These are phyloP conservation scores for Mesoclemmys tuberculata DNA, from an alignment of 2,113 vertebrate genomes.

Conservation along the genomic window DNA sequence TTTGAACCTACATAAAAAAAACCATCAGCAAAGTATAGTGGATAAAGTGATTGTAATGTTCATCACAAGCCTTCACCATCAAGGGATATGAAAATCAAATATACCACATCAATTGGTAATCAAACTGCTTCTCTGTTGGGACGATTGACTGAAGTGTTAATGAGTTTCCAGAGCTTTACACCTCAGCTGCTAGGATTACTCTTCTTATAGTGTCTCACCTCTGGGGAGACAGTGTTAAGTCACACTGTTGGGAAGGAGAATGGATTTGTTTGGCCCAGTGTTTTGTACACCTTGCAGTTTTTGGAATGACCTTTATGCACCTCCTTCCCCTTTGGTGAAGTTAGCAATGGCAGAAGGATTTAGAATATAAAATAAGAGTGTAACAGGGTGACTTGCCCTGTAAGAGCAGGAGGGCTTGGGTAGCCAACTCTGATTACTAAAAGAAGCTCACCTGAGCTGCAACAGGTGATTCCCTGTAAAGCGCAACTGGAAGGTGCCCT, in stretches of 20 bases:
- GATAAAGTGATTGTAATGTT: background rate
- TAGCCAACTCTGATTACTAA: too few relatives aligned
- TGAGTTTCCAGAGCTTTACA: background rate
- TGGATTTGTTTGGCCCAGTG: background rate
- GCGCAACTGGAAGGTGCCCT: background rate
- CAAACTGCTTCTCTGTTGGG: background rate
- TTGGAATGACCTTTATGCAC: background rate
- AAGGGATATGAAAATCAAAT: conserved; percentile 5
- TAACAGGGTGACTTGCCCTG: background rate
- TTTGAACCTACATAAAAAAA: accelerated
- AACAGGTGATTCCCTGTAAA: background rate
- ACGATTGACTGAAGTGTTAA: background rate
- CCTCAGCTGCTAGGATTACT: background rate
- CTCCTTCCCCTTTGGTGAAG: background rate
- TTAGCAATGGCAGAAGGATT: background rate
- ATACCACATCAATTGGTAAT: background rate
- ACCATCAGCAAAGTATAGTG: background rate
- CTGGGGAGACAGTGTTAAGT: accelerated
- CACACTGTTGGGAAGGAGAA: accelerated
- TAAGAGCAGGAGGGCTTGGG: background rate
- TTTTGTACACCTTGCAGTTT: background rate
- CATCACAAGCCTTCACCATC: background rate
- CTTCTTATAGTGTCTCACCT: background rate
- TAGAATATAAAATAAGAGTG: background rate
- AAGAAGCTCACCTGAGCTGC: background rate